phyloP scores from a whole-genome alignment of 2,113 vertebrate genomes.

The Prunella fulvescens region DNA sequence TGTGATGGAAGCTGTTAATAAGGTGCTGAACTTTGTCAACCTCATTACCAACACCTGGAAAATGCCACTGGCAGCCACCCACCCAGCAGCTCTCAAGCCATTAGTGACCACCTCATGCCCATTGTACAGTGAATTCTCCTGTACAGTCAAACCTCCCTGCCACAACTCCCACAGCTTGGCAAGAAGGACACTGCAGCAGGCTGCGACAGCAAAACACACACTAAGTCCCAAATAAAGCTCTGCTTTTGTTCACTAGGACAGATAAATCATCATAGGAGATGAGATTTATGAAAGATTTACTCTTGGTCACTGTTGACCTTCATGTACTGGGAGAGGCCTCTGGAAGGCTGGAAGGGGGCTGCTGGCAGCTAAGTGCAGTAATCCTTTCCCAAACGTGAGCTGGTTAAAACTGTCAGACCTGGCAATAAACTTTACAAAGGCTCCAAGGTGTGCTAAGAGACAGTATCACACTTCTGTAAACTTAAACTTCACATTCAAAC shows the following conservation, averaged over 20 bases:
- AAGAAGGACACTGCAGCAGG: background rate
- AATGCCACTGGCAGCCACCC: rapidly evolving
- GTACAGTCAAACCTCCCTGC: background rate
- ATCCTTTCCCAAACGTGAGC: background rate
- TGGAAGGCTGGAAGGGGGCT: background rate
- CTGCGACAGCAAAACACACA: rapidly evolving
- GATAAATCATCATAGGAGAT: background rate
- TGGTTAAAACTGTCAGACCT: background rate
- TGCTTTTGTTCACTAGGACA: background rate
- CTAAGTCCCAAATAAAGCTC: background rate
- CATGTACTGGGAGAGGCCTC: background rate
- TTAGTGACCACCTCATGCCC: background rate
- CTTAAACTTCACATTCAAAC: background rate
- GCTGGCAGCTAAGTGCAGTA: background rate
- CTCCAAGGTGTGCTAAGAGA: background rate
- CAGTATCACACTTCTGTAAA: background rate
- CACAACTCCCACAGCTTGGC: background rate
- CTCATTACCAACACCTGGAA: background rate
- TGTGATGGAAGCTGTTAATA: background rate
- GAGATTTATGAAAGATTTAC: background rate
- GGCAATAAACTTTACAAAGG: background rate
- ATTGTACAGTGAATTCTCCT: background rate
- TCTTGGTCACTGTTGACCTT: background rate
- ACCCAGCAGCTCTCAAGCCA: background rate
- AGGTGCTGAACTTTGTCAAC: background rate